Percentiles rank a stretch among this genome's conserved stretches.
phyloP scores from a whole-genome alignment of 2,888 invertebrate species.

The Pheosia gnoma region DNA sequence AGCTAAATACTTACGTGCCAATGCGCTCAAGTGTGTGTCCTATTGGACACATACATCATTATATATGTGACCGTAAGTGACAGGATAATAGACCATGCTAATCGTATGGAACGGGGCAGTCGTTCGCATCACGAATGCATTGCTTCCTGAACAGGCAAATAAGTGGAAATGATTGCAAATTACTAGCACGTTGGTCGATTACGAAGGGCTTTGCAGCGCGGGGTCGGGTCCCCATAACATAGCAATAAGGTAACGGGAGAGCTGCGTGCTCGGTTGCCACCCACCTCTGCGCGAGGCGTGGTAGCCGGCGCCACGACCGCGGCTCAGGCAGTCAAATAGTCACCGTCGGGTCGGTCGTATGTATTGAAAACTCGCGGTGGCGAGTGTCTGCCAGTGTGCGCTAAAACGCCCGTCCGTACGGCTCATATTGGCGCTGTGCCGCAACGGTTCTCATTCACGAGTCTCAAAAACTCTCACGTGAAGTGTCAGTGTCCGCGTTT shows the following conservation, averaged over 20 bases:
- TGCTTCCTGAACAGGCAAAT: constrained; percentile 38
- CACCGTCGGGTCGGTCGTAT: constrained; percentile 73
- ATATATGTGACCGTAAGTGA: constrained; percentile 22
- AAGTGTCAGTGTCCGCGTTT: constrained; percentile 72
- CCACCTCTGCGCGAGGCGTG: constrained; percentile 78
- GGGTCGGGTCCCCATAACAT: constrained; percentile 78
- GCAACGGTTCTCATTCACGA: constrained; percentile 43
- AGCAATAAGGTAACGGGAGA: constrained; percentile 82
- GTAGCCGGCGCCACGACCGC: constrained; percentile 63
- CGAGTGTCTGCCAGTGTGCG: constrained; percentile 73
- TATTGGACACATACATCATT: constrained; percentile 6
- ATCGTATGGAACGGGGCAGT: constrained; percentile 18
- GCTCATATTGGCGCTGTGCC: constrained; percentile 61
- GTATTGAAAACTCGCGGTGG: constrained; percentile 66
- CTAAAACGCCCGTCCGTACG: constrained; percentile 71
- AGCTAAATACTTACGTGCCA: constrained; percentile 27
- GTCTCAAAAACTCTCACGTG: constrained; percentile 48
- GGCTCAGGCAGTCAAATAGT: constrained; percentile 75
- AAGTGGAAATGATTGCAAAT: constrained; percentile 52
- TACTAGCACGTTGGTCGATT: constrained; percentile 46
- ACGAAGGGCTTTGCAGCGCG: constrained; percentile 70
- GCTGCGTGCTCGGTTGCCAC: constrained; percentile 77
- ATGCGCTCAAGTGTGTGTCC: constrained; percentile 23
- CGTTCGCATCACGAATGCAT: constrained; percentile 20
- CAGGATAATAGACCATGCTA: constrained; percentile 24